Conservation (phyloP, 1,140 invertebrate genomes). For the Pogonus chalceus region DNA sequence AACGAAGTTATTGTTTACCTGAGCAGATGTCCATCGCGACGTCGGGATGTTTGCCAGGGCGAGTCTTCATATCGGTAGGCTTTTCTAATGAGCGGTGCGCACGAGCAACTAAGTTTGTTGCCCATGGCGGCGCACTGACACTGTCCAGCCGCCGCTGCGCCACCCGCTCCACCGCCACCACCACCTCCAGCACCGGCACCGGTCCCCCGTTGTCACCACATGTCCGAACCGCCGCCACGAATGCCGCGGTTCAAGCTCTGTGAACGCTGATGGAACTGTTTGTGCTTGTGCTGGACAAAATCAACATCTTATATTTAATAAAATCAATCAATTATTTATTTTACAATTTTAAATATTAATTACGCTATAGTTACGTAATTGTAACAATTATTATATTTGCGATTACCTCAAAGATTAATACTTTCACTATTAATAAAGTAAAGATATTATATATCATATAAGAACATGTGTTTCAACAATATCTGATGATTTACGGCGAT, state of each 20-base stretch:
- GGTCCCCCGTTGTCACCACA: constrained; percentile 64
- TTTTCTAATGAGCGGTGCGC: constrained; percentile 86
- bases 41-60: constrained; percentile 77
- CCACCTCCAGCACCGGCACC: constrained; percentile 27
- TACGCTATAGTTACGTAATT: too few species aligned
- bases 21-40: constrained; percentile 81
- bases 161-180: not conserved
- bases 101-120: constrained; percentile 90
- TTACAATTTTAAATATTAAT: too few species aligned
- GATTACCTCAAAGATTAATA: too few species aligned
- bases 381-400: too few species aligned
- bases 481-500: too few species aligned
- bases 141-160: constrained; percentile 24
- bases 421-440: too few species aligned
- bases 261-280: constrained; percentile 42
- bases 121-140: constrained; percentile 63
- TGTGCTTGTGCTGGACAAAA: constrained; percentile 32
- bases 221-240: constrained; percentile 45
- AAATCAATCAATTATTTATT: too few species aligned
- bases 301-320: too few species aligned
- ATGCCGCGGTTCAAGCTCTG: constrained; percentile 58
- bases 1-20: too few species aligned
- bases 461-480: too few species aligned
- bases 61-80: constrained; percentile 89
- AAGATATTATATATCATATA: too few species aligned